Percentiles rank a stretch among this genome's conserved stretches.
Conservation (phyloP, 2,888 invertebrate species). For the Epistrophella euchroma region DNA sequence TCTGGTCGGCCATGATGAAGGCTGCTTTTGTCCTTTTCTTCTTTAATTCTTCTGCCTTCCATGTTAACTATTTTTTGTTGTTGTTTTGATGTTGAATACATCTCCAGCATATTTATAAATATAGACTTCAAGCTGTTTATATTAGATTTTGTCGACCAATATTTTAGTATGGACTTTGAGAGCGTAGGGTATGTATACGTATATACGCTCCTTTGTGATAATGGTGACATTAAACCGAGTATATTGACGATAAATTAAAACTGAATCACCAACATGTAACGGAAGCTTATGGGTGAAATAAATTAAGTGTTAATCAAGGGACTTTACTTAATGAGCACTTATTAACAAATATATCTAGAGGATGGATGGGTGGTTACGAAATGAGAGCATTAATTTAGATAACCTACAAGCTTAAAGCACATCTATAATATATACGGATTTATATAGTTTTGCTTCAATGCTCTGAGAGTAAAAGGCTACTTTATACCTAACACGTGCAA, state of each 20-base stretch:
- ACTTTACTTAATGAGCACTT: slow-evolving; percentile 41
- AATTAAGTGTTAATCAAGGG: slow-evolving; percentile 50
- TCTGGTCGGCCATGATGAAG: slow-evolving; percentile 42
- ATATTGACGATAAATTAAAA: slow-evolving; percentile 50
- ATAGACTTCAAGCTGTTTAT: slow-evolving; percentile 29
- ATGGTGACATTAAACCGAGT: slow-evolving; percentile 47
- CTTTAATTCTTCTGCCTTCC: background rate
- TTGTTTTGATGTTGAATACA: slow-evolving; percentile 2
- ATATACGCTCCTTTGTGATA: slow-evolving; percentile 11
- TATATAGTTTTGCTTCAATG: slow-evolving; percentile 14
- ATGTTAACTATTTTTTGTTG: background rate
- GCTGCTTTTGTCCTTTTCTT: background rate
- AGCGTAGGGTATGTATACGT: background rate
- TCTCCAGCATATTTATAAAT: slow-evolving; percentile 2
- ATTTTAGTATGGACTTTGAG: slow-evolving; percentile 20
- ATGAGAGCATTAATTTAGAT: slow-evolving; percentile 28
- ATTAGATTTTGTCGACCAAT: slow-evolving; percentile 22
- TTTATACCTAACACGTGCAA: slow-evolving; percentile 20
- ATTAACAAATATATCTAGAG: slow-evolving; percentile 37
- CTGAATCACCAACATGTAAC: slow-evolving; percentile 42
- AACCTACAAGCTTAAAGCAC: slow-evolving; percentile 16
- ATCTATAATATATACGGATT: background rate
- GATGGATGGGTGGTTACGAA: slow-evolving; percentile 17
- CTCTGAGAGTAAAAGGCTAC: background rate
- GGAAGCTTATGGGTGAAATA: slow-evolving; percentile 41